Percentiles rank a stretch among this genome's conserved stretches.
These are phyloP conservation scores for Hassar affinis DNA, from an alignment of 2,113 vertebrate genomes.

Conservation along the genomic window DNA sequence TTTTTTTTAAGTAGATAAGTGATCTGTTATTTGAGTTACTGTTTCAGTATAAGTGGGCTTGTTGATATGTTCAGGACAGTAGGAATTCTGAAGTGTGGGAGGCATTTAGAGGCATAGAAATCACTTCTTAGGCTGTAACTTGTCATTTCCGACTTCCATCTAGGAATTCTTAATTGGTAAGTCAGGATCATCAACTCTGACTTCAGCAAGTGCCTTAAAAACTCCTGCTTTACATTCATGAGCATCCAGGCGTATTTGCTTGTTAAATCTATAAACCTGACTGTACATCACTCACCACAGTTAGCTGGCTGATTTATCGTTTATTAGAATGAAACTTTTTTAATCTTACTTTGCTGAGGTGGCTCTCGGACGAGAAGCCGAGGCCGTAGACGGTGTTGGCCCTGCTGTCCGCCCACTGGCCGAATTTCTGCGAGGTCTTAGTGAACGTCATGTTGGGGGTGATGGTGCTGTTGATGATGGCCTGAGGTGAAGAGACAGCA, in stretches of 20 bases:
- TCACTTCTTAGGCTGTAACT: too few species aligned
- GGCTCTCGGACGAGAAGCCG: slow-evolving; percentile 96
- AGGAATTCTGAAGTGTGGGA: too few species aligned
- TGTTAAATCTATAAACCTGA: too few species aligned
- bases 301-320: background rate
- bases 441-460: slow-evolving; percentile 99
- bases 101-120: too few species aligned
- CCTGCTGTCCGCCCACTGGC: slow-evolving; percentile 98
- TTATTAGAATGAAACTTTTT: background rate
- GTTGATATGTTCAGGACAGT: too few species aligned
- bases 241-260: too few species aligned
- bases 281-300: background rate
- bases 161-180: background rate
- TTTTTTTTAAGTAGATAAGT: too few species aligned
- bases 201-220: background rate
- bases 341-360: slow-evolving; percentile 85
- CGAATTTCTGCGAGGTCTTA: slow-evolving; percentile 99
- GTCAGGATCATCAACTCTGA: background rate
- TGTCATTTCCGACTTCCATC: background rate
- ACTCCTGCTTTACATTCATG: too few species aligned
- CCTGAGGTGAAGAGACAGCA: slow-evolving; percentile 68
- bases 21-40: too few species aligned
- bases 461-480: slow-evolving; percentile 99
- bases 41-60: too few species aligned
- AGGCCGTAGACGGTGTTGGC: slow-evolving; percentile 98